A percentile compares a stretch with the other conserved stretches of the same genome.
Evolutionary conservation across 2,888 invertebrate genomes (phyloP).

Genomic region (Phyllotreta cruciferae): DNA sequence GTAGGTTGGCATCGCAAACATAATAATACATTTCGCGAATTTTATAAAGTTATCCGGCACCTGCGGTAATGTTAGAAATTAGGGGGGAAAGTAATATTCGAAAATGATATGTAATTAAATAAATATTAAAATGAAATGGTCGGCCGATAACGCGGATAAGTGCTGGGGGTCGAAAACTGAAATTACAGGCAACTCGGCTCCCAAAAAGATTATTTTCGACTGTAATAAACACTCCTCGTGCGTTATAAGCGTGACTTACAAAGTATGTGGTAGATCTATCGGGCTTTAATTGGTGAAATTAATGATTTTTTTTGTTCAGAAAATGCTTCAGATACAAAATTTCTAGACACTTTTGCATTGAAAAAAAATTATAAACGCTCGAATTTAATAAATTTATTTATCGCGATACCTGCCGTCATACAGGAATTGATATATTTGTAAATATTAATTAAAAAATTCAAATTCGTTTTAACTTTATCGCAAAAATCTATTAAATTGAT

Average conservation of each 20-base stretch:
- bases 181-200: conserved; percentile 32
- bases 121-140: conserved; percentile 43
- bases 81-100: conserved; percentile 40
- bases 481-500: conserved; percentile 32
- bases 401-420: conserved; percentile 22
- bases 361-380: neutral
- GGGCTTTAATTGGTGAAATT: conserved; percentile 1
- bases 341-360: too few relatives aligned
- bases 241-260: too few relatives aligned
- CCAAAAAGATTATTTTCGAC: conserved; percentile 9
- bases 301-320: conserved; percentile 4
- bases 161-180: conserved; percentile 30
- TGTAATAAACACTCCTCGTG: too few relatives aligned
- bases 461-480: conserved; percentile 39
- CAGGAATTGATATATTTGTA: conserved; percentile 37
- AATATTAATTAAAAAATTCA: conserved; percentile 41
- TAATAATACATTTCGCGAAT: conserved; percentile 42
- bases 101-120: conserved; percentile 43
- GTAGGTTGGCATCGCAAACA: conserved; percentile 36
- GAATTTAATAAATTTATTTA: conserved; percentile 13
- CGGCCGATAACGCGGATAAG: conserved; percentile 35
- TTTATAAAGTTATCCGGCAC: conserved; percentile 43
- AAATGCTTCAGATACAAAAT: neutral
- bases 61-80: conserved; percentile 44
- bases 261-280: too few relatives aligned